phyloP scores from a whole-genome alignment of 2,113 vertebrate species.

The Phyllostomus discolor region DNA sequence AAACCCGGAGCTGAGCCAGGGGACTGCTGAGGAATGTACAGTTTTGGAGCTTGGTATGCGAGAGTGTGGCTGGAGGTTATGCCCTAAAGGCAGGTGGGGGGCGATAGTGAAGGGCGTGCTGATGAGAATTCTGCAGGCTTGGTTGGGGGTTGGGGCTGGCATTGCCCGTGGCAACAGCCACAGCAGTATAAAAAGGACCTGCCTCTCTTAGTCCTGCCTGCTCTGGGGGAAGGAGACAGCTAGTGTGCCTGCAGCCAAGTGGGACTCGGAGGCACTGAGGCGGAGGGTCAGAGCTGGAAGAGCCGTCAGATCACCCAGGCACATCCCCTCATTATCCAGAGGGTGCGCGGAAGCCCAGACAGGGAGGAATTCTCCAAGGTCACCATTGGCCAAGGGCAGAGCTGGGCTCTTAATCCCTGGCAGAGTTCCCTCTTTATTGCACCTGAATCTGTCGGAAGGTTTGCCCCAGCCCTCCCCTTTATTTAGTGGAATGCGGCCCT shows the following conservation, averaged over 20 bases:
- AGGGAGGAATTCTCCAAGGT: not conserved
- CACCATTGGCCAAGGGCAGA: not conserved
- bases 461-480: not conserved
- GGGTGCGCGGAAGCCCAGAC: not conserved
- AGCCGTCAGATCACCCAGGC: not conserved
- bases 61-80: not conserved
- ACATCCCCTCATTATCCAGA: not conserved
- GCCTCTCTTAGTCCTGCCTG: not conserved
- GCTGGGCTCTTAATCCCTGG: not conserved
- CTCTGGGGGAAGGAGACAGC: not conserved
- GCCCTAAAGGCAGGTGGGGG: not conserved
- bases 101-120: not conserved
- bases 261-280: not conserved
- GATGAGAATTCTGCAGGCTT: not conserved
- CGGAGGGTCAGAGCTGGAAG: not conserved
- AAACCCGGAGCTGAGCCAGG: not conserved
- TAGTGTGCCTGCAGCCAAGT: not conserved
- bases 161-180: not conserved
- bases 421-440: not conserved
- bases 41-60: not conserved
- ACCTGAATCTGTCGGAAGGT: not conserved
- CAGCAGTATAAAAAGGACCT: not conserved
- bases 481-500: not conserved
- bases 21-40: not conserved
- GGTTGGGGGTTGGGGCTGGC: rapidly evolving